Percentiles rank a stretch among this genome's conserved stretches.
Evolutionary conservation across 1,140 invertebrate genomes (phyloP).

Genomic region (Drosophila ogumai): DNA sequence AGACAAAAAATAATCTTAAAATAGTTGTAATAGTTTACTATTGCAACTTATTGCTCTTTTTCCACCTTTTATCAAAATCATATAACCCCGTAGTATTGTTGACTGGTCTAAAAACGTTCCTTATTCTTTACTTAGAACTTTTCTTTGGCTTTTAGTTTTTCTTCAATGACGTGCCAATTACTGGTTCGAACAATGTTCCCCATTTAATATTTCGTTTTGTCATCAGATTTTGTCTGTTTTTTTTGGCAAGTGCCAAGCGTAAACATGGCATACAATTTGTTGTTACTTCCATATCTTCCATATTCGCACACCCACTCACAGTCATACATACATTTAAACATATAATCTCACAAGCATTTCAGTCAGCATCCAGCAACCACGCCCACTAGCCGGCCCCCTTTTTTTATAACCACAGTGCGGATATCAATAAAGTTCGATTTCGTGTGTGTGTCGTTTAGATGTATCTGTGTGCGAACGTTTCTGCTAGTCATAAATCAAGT

Average conservation of each 20-base stretch:
- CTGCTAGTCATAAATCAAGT: slow-evolving; percentile 70
- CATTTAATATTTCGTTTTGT: slow-evolving; percentile 25
- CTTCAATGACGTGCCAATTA: not conserved
- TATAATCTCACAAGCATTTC: slow-evolving; percentile 31
- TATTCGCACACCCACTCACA: not conserved
- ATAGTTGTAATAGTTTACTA: too few relatives aligned
- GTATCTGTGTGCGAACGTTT: slow-evolving; percentile 25
- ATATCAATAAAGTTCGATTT: slow-evolving; percentile 78
- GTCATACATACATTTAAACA: slow-evolving; percentile 2
- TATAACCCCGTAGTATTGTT: not conserved
- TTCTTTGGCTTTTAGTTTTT: not conserved
- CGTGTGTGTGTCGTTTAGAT: slow-evolving; percentile 4
- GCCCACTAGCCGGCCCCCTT: slow-evolving; percentile 2
- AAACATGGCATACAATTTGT: slow-evolving; percentile 58
- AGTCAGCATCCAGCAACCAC: slow-evolving; percentile 52
- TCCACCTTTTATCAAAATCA: too few relatives aligned
- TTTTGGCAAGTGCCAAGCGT: slow-evolving; percentile 61
- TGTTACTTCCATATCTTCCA: slow-evolving; percentile 10
- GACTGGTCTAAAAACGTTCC: not conserved
- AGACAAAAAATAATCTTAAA: too few relatives aligned
- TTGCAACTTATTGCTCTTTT: too few relatives aligned
- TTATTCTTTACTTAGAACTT: not conserved
- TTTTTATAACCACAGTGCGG: slow-evolving; percentile 64
- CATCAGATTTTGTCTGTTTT: slow-evolving; percentile 48
- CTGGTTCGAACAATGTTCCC: not conserved